Conservation (phyloP, 2,797 vertebrate species). For the Siniperca obscura region DNA sequence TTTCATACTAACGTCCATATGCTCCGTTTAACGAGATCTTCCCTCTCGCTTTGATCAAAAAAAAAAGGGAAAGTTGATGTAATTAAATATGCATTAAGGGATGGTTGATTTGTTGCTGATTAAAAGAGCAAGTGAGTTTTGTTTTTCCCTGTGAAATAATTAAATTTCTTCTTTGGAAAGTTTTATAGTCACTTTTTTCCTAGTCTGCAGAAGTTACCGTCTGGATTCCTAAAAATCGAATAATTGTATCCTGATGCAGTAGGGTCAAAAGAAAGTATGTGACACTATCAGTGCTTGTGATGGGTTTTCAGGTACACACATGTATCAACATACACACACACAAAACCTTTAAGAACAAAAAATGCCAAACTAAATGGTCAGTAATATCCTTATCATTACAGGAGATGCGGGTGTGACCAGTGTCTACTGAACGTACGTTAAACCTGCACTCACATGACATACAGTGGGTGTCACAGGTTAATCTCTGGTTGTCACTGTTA, state of each 20-base stretch:
- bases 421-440: no score
- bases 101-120: conserved; percentile 74
- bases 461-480: no score
- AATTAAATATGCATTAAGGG: conserved; percentile 79
- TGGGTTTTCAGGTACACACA: background rate
- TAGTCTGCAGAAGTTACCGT: background rate
- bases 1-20: conserved; percentile 70
- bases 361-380: no score
- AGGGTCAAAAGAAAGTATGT: background rate
- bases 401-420: no score
- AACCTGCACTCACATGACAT: no score
- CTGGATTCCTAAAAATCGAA: background rate
- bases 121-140: conserved; percentile 71
- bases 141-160: conserved; percentile 43
- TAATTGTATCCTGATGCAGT: no score
- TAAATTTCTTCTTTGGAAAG: conserved; percentile 46
- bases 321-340: background rate
- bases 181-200: conserved; percentile 53
- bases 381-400: no score
- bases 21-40: conserved; percentile 71
- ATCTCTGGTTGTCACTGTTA: no score
- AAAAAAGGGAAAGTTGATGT: conserved; percentile 63
- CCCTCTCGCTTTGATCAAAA: conserved; percentile 63
- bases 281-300: background rate
- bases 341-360: no score